A percentile compares a stretch with the other conserved stretches of the same genome.
Conservation (phyloP, 2,888 invertebrate species). For the Shargacucullia verbasci region DNA sequence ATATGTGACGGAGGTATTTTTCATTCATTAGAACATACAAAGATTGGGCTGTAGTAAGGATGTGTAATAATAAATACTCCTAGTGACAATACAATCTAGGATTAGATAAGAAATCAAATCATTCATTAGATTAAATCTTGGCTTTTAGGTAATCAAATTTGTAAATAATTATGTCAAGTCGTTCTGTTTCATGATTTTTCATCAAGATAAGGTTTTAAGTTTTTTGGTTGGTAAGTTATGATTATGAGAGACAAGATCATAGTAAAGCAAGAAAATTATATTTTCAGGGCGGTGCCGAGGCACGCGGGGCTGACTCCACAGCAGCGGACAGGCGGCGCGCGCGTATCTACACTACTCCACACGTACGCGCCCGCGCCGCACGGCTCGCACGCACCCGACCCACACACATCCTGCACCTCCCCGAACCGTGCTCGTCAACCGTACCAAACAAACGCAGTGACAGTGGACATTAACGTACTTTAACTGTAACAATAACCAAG, state of each 20-base stretch:
- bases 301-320: slow-evolving; percentile 82
- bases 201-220: not conserved
- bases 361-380: slow-evolving; percentile 84
- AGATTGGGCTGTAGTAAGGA: not conserved
- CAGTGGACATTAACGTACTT: slow-evolving; percentile 64
- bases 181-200: not conserved
- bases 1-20: not conserved
- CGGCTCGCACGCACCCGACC: slow-evolving; percentile 75
- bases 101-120: slow-evolving; percentile 10
- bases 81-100: slow-evolving; percentile 8
- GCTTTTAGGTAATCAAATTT: not conserved
- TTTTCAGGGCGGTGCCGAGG: slow-evolving; percentile 84
- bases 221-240: slow-evolving; percentile 18
- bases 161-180: not conserved
- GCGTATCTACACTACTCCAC: slow-evolving; percentile 79
- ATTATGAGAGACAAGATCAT: slow-evolving; percentile 34
- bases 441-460: slow-evolving; percentile 64
- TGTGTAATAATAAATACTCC: not conserved
- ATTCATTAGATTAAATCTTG: slow-evolving; percentile 8
- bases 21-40: slow-evolving; percentile 10
- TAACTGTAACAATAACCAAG: slow-evolving; percentile 70
- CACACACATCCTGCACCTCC: slow-evolving; percentile 78
- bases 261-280: slow-evolving; percentile 51
- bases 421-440: slow-evolving; percentile 65
- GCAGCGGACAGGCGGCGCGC: slow-evolving; percentile 72